A percentile compares a stretch with the other conserved stretches of the same genome.
These are phyloP conservation scores for Buphagus erythrorhynchus DNA, from an alignment of 2,797 vertebrate genomes.

Conservation along the genomic window DNA sequence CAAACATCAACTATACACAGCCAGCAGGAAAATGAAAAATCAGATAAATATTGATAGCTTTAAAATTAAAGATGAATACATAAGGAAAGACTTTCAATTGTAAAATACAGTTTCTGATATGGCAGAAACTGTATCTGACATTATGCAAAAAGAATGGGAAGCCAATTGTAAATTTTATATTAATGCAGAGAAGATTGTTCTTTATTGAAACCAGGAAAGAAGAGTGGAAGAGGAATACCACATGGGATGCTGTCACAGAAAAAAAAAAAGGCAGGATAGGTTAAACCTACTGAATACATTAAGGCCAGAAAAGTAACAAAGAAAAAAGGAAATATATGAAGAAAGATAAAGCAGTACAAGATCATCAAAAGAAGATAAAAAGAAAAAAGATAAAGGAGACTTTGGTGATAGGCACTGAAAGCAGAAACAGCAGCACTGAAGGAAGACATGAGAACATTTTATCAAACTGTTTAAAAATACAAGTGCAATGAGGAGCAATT, in stretches of 20 bases:
- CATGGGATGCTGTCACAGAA: neutral
- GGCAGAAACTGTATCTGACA: neutral
- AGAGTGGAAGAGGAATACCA: neutral
- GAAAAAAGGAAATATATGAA: neutral
- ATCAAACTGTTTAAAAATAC: neutral
- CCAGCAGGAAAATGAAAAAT: neutral
- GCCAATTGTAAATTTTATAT: conserved; percentile 3
- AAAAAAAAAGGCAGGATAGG: neutral
- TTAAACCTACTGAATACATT: neutral
- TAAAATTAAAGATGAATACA: neutral
- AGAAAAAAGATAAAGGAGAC: neutral
- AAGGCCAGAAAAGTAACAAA: neutral
- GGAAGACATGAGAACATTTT: neutral
- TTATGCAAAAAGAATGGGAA: neutral
- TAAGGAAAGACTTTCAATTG: neutral
- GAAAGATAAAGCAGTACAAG: neutral
- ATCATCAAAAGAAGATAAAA: neutral
- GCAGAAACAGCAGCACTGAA: neutral
- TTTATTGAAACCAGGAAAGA: conserved; percentile 27
- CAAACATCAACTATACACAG: neutral
- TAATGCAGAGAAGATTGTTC: neutral
- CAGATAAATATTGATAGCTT: neutral
- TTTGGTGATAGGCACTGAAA: neutral
- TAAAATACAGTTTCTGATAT: neutral
- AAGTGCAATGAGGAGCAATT: neutral